phyloP scores from a whole-genome alignment of 2,888 invertebrate species.

The Macroteleia sp. region DNA sequence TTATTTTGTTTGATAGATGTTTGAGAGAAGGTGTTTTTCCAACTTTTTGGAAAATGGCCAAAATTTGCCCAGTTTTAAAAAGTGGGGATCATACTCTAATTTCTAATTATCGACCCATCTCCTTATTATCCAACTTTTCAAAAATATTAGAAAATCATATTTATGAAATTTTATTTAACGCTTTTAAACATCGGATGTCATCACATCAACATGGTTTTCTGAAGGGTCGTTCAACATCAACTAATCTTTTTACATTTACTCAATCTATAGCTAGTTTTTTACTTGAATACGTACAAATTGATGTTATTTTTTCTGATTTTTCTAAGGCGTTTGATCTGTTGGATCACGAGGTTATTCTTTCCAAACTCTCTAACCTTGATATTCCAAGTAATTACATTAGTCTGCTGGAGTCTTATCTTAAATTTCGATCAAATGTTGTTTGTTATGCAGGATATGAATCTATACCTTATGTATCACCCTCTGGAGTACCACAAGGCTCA shows the following conservation, averaged over 20 bases:
- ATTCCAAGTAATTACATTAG: neutral
- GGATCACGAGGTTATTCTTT: neutral
- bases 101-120: neutral
- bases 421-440: neutral
- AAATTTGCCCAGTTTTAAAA: neutral
- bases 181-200: neutral
- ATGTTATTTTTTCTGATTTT: conserved; percentile 9
- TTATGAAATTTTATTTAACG: neutral
- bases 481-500: conserved; percentile 5
- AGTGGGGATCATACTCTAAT: neutral
- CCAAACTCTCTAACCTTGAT: neutral
- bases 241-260: neutral
- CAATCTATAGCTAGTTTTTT: neutral
- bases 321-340: conserved; percentile 2
- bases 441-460: neutral
- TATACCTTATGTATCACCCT: neutral
- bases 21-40: neutral
- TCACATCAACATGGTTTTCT: neutral
- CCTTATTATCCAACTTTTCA: neutral
- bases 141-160: neutral
- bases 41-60: neutral
- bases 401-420: neutral
- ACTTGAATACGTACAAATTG: neutral
- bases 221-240: neutral
- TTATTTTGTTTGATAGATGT: too few species aligned